These are phyloP conservation scores for Boulengeromyrus knoepffleri DNA, from an alignment of 2,113 vertebrate genomes.

Conservation along the genomic window DNA sequence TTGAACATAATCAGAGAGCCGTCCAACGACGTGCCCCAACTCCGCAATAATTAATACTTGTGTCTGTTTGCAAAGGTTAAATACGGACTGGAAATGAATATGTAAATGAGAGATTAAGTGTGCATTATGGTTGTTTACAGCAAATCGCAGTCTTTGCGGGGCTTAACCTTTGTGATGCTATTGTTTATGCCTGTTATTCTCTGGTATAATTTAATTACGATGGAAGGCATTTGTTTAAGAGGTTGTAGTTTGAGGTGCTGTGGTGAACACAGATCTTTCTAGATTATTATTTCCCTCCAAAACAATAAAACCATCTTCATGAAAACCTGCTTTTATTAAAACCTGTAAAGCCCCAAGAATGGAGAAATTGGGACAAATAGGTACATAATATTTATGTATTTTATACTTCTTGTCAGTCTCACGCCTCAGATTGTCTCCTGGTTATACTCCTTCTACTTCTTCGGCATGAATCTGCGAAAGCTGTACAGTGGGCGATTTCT, in stretches of 20 bases:
- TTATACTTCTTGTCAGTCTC: neutral
- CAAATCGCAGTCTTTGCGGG: slow-evolving; percentile 19
- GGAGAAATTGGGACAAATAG: neutral
- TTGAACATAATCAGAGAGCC: neutral
- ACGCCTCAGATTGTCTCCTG: neutral
- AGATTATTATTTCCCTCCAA: neutral
- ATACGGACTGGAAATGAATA: slow-evolving; percentile 17
- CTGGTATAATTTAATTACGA: slow-evolving; percentile 20
- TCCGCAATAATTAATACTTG: slow-evolving; percentile 24
- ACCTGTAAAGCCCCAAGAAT: neutral
- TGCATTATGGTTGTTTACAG: slow-evolving; percentile 28
- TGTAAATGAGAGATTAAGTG: slow-evolving; percentile 29
- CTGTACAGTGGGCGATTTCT: slow-evolving; percentile 26
- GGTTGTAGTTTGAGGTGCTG: neutral
- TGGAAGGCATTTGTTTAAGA: neutral
- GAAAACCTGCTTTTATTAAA: neutral
- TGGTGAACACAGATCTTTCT: neutral
- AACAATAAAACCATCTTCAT: neutral
- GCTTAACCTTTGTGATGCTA: slow-evolving; percentile 7
- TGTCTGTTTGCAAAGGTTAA: slow-evolving; percentile 20
- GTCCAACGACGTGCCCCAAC: slow-evolving; percentile 25
- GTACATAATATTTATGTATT: neutral
- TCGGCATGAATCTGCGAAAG: slow-evolving; percentile 22
- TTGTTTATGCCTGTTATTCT: slow-evolving; percentile 8
- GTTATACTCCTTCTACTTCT: neutral